Evolutionary conservation across 1,140 invertebrate genomes (phyloP).

Genomic region (Nymphalis io): DNA sequence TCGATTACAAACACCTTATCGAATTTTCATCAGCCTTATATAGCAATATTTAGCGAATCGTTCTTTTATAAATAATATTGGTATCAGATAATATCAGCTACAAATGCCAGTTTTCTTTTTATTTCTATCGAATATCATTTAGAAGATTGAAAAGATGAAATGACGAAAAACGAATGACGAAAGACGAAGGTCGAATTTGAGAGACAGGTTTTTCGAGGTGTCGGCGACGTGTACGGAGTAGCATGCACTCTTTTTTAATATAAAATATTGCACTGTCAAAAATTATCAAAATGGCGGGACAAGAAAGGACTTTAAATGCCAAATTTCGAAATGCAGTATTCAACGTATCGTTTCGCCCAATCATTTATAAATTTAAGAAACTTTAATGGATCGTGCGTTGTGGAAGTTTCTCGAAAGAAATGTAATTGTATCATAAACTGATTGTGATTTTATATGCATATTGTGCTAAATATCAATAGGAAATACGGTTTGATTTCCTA

Average conservation of each 20-base stretch:
- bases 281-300: neutral
- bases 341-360: neutral
- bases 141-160: too few species aligned
- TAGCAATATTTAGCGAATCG: neutral
- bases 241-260: neutral
- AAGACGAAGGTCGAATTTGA: too few species aligned
- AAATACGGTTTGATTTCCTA: constrained; percentile 59
- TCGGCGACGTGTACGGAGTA: too few species aligned
- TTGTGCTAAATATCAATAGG: constrained; percentile 66
- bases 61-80: too few species aligned
- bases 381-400: neutral
- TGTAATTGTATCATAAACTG: constrained; percentile 40
- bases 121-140: too few species aligned
- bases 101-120: too few species aligned
- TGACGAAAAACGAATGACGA: too few species aligned
- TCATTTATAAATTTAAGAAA: neutral
- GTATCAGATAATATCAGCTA: too few species aligned
- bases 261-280: neutral
- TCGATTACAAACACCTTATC: too few species aligned
- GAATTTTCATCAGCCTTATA: neutral
- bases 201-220: too few species aligned
- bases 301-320: neutral
- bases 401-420: constrained; percentile 13
- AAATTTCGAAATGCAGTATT: neutral
- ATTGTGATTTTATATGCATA: constrained; percentile 69